These are phyloP conservation scores for Eubasilissa splendida DNA, from an alignment of 2,888 invertebrate genomes.

Conservation along the genomic window DNA sequence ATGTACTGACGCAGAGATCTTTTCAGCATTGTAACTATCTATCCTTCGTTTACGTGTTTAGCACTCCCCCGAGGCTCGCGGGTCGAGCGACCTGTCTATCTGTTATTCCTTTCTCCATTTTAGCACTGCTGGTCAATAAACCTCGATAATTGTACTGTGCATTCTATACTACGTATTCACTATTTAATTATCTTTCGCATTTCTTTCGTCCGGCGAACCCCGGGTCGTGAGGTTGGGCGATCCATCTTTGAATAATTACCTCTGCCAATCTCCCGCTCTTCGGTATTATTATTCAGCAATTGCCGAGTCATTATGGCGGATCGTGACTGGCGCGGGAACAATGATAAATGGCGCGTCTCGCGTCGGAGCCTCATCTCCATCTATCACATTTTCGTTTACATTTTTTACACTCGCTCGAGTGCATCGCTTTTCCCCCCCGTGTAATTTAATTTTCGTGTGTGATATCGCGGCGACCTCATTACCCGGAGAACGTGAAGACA, in stretches of 20 bases:
- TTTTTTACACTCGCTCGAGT: conserved; percentile 29
- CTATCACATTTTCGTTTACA: conserved; percentile 26
- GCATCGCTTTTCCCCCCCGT: conserved; percentile 22
- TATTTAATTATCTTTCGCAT: conserved; percentile 1
- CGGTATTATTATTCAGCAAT: conserved; percentile 27
- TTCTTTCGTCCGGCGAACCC: neutral
- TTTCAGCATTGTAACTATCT: no score
- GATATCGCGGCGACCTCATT: conserved; percentile 10
- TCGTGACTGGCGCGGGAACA: conserved; percentile 37
- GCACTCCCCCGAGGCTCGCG: no score
- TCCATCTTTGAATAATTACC: conserved; percentile 28
- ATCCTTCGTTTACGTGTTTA: no score
- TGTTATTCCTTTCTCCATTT: neutral
- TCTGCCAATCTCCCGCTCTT: conserved; percentile 24
- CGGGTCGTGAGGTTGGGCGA: conserved; percentile 11
- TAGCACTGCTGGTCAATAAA: neutral
- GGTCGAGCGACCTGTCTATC: neutral
- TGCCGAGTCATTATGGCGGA: conserved; percentile 23
- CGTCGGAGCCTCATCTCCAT: conserved; percentile 9
- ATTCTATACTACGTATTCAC: neutral
- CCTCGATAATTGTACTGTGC: neutral
- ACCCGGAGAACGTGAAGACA: conserved; percentile 1
- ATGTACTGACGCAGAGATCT: no score
- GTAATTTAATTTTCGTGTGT: conserved; percentile 24
- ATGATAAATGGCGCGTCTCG: conserved; percentile 20